Evolutionary conservation across 30 jellyfish, hydroid and myxozoan genomes (phyloP).

Genomic region (Hydractinia echinata): DNA sequence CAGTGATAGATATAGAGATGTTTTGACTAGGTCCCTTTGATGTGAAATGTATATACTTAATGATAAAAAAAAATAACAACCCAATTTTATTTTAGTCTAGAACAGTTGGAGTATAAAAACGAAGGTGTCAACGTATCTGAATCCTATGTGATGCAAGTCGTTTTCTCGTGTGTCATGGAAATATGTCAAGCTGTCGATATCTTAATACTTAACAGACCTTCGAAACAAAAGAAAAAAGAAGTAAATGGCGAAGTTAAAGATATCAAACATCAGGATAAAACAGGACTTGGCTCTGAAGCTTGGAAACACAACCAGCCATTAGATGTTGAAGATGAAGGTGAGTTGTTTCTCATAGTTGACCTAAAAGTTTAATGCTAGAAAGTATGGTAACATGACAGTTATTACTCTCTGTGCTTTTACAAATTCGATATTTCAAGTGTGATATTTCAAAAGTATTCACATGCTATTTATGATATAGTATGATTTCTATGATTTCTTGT

Average conservation of each 20-base stretch:
- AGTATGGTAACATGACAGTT: neutral
- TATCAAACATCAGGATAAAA: constrained; percentile 32
- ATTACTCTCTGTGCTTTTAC: neutral
- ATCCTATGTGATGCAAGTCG: constrained; percentile 86
- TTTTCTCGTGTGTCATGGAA: constrained; percentile 69
- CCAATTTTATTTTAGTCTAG: constrained; percentile 44
- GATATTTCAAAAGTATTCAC: neutral
- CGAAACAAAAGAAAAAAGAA: constrained; percentile 51
- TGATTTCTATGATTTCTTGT: neutral
- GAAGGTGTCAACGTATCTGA: constrained; percentile 82
- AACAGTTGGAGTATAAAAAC: constrained; percentile 84
- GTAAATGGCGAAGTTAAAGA: constrained; percentile 15
- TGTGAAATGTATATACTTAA: neutral
- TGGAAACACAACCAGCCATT: constrained; percentile 61
- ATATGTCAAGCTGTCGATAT: constrained; percentile 84
- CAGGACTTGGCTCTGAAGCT: constrained; percentile 87
- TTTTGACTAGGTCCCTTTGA: neutral
- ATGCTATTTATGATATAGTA: too few relatives aligned
- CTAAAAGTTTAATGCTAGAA: neutral
- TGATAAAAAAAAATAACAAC: neutral
- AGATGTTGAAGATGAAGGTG: constrained; percentile 56
- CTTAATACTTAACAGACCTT: constrained; percentile 61
- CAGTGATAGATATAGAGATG: neutral
- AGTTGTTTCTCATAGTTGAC: neutral
- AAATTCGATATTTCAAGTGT: neutral